Evolutionary conservation across 1,140 invertebrate species (phyloP).

Genomic region (roundworm (Caenorhabditis elegans)): DNA sequence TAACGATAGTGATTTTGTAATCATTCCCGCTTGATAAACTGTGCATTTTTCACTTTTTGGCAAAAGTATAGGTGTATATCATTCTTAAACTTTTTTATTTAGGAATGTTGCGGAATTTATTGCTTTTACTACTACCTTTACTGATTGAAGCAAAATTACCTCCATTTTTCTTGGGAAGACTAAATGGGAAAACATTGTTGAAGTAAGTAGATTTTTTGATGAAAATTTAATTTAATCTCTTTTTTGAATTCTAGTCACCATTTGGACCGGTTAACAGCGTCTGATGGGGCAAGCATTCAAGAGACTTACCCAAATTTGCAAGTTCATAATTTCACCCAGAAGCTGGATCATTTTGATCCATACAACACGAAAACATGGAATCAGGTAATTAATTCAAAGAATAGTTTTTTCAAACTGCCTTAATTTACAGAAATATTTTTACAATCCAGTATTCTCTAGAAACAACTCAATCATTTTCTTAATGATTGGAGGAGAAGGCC

Average conservation of each 20-base stretch:
- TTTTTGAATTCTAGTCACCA: background rate
- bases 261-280: background rate
- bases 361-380: slow-evolving; percentile 41
- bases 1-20: slow-evolving; percentile 16
- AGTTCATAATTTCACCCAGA: slow-evolving; percentile 30
- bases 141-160: background rate
- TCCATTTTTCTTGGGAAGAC: background rate
- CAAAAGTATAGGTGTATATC: background rate
- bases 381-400: slow-evolving; percentile 75
- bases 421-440: slow-evolving; percentile 78
- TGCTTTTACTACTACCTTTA: background rate
- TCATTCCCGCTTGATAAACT: background rate
- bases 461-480: slow-evolving; percentile 43
- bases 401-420: slow-evolving; percentile 72
- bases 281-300: background rate
- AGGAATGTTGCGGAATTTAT: background rate
- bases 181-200: background rate
- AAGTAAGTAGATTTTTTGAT: background rate
- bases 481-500: slow-evolving; percentile 52
- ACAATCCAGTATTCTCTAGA: slow-evolving; percentile 66
- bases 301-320: slow-evolving; percentile 2
- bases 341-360: slow-evolving; percentile 47
- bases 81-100: background rate
- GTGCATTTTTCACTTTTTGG: background rate
- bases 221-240: background rate